A percentile compares a stretch with the other conserved stretches of the same genome.
Evolutionary conservation across 92 coral and sea anemone genomes (phyloP).

Genomic region (Muricea muricata): DNA sequence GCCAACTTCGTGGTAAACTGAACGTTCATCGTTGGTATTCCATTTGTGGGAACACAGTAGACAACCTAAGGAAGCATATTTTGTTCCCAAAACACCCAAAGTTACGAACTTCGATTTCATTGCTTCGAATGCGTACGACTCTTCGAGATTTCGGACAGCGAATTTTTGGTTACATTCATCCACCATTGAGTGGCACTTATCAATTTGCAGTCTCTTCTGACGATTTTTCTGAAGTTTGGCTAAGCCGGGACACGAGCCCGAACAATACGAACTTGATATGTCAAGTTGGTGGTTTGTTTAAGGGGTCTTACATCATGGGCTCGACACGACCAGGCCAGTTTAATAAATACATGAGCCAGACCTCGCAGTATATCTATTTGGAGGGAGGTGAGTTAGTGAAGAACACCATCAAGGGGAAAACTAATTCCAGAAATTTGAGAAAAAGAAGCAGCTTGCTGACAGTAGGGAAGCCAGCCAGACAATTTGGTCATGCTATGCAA

Average conservation of each 20-base stretch:
- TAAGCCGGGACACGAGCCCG: background rate
- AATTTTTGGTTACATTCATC: conserved; percentile 35
- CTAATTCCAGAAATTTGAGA: background rate
- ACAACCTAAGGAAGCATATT: conserved; percentile 17
- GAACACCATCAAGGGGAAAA: too few species aligned
- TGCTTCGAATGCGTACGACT: conserved; percentile 1
- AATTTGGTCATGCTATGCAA: too few species aligned
- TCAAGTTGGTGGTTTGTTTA: conserved; percentile 16
- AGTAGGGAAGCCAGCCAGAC: too few species aligned
- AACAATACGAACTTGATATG: conserved; percentile 19
- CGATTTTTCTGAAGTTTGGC: conserved; percentile 34
- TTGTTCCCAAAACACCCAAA: conserved; percentile 27
- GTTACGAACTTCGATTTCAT: background rate
- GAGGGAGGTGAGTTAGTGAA: conserved; percentile 42
- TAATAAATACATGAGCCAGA: conserved; percentile 20
- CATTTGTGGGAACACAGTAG: conserved; percentile 19
- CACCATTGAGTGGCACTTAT: conserved; percentile 24
- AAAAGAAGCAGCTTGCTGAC: too few species aligned
- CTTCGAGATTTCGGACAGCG: conserved; percentile 32
- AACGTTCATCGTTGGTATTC: conserved; percentile 41
- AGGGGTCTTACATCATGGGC: conserved; percentile 14
- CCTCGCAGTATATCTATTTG: conserved; percentile 18
- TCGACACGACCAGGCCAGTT: conserved; percentile 5
- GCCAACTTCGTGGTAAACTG: background rate
- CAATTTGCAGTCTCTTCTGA: conserved; percentile 27